Conservation (phyloP, 2,797 vertebrate genomes). For the Eleutherodactylus coqui region DNA sequence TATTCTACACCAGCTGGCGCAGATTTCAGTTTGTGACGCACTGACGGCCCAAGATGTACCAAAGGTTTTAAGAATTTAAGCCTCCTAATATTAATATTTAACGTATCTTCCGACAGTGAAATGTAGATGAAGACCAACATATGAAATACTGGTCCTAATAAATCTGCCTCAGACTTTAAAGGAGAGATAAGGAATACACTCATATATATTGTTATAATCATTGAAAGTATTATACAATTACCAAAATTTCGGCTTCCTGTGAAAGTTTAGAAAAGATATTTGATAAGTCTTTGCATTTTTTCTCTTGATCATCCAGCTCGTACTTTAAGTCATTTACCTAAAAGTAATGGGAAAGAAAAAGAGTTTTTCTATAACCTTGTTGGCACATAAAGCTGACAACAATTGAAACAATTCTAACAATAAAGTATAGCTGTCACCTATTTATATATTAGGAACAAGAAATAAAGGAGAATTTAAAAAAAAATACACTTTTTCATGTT, state of each 20-base stretch:
- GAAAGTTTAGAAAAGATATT: slow-evolving; percentile 10
- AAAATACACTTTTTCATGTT: not conserved
- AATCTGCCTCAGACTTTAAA: not conserved
- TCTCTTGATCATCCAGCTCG: slow-evolving; percentile 44
- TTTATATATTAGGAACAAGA: not conserved
- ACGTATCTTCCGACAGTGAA: too few relatives aligned
- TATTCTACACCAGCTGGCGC: too few relatives aligned
- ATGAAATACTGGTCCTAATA: too few relatives aligned
- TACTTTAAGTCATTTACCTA: slow-evolving; percentile 55
- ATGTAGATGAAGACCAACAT: too few relatives aligned
- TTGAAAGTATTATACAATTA: slow-evolving; percentile 18
- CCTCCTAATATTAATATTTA: too few relatives aligned
- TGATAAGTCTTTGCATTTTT: slow-evolving; percentile 30
- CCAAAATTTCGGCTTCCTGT: slow-evolving; percentile 35
- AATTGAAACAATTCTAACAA: not conserved
- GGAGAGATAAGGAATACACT: not conserved
- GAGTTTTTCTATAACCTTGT: not conserved
- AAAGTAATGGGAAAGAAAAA: not conserved
- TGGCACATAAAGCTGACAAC: too few relatives aligned
- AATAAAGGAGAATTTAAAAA: not conserved
- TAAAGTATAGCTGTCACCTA: too few relatives aligned
- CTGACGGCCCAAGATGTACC: too few relatives aligned
- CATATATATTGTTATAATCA: not conserved
- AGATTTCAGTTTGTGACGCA: too few relatives aligned
- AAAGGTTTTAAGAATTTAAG: too few relatives aligned